Conservation (phyloP, 1,140 invertebrate species). For the Musca vetustissima region DNA sequence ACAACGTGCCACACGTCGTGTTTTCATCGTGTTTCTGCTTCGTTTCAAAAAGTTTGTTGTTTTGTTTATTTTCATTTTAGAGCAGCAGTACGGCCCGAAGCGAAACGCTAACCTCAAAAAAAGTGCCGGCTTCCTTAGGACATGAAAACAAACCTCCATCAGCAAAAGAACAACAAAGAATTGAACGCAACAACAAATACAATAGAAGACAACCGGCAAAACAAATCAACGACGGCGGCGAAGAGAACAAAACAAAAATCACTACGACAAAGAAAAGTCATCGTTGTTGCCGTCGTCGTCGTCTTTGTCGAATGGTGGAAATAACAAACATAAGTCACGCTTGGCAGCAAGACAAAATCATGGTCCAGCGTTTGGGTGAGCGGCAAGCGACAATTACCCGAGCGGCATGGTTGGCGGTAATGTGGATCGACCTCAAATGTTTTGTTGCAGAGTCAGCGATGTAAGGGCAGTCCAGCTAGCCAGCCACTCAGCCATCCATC, state of each 20-base stretch:
- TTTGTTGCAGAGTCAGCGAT: neutral
- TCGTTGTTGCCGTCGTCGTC: too few relatives aligned
- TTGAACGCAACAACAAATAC: too few relatives aligned
- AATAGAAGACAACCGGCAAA: too few relatives aligned
- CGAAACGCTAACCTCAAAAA: neutral
- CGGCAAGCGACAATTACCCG: neutral
- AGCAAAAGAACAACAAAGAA: neutral
- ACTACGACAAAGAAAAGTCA: neutral
- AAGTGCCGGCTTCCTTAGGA: conserved; percentile 11
- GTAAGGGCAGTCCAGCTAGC: too few relatives aligned
- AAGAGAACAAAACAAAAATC: conserved; percentile 7
- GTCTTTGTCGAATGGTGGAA: too few relatives aligned
- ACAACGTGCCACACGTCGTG: conserved; percentile 6
- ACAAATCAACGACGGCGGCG: neutral
- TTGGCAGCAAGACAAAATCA: conserved; percentile 9
- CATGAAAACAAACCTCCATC: neutral
- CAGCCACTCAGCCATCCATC: neutral
- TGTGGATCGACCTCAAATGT: neutral
- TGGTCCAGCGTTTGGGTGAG: neutral
- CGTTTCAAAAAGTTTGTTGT: neutral
- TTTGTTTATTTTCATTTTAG: conserved; percentile 10
- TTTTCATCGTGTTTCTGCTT: conserved; percentile 1
- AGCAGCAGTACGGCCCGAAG: neutral
- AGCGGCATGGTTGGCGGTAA: neutral
- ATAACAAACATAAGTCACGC: conserved; percentile 12